Percentiles rank a stretch among this genome's conserved stretches.
phyloP scores from a whole-genome alignment of 2,888 invertebrate genomes.

The Calephelis perditalis region DNA sequence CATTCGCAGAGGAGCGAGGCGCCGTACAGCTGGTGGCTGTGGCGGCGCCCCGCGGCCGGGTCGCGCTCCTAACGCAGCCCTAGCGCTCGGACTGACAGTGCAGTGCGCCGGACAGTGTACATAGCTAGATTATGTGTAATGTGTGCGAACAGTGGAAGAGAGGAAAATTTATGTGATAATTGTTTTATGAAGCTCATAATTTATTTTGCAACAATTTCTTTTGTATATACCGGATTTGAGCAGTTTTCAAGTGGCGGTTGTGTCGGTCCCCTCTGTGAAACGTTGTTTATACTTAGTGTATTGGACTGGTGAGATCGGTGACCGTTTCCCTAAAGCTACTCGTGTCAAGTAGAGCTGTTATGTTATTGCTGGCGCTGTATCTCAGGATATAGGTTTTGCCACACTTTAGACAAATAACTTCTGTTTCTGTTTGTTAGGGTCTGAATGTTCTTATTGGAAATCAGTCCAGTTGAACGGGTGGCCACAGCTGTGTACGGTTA shows the following conservation, averaged over 20 bases:
- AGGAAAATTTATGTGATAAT: slow-evolving; percentile 77
- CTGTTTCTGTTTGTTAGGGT: slow-evolving; percentile 27
- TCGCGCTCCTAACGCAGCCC: slow-evolving; percentile 35
- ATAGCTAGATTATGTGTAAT: slow-evolving; percentile 68
- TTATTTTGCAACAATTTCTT: slow-evolving; percentile 73
- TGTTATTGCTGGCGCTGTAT: slow-evolving; percentile 63
- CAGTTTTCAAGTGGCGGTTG: slow-evolving; percentile 36
- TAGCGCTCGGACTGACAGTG: slow-evolving; percentile 36
- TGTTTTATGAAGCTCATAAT: slow-evolving; percentile 76
- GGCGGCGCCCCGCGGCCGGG: slow-evolving; percentile 44
- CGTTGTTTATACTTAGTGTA: slow-evolving; percentile 52
- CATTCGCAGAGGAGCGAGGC: slow-evolving; percentile 35
- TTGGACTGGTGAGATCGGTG: slow-evolving; percentile 51
- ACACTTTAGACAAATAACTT: slow-evolving; percentile 25
- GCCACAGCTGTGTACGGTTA: slow-evolving; percentile 17
- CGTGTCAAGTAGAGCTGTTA: slow-evolving; percentile 64
- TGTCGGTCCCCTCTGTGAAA: slow-evolving; percentile 43
- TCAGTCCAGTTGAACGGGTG: slow-evolving; percentile 29
- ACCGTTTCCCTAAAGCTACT: slow-evolving; percentile 65
- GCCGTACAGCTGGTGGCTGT: slow-evolving; percentile 56
- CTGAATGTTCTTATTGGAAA: slow-evolving; percentile 43
- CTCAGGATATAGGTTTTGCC: slow-evolving; percentile 36
- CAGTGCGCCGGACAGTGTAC: slow-evolving; percentile 48
- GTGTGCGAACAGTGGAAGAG: slow-evolving; percentile 63
- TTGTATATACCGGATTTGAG: slow-evolving; percentile 62